These are phyloP conservation scores for Eclectus roratus DNA, from an alignment of 2,113 vertebrate genomes.

Conservation along the genomic window DNA sequence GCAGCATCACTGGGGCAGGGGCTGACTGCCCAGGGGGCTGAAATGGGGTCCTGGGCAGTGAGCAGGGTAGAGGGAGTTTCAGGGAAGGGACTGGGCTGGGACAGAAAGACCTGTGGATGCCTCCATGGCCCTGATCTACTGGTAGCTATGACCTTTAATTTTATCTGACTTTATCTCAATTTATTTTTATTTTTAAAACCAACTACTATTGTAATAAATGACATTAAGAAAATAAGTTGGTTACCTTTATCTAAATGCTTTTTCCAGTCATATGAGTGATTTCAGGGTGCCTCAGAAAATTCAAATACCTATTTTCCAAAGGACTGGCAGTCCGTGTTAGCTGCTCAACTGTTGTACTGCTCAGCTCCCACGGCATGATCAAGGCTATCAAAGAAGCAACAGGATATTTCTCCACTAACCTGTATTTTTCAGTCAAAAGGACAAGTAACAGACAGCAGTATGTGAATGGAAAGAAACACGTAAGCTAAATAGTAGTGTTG, in stretches of 20 bases:
- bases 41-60: neutral
- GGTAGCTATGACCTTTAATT: neutral
- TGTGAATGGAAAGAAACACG: accelerated
- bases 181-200: neutral
- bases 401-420: neutral
- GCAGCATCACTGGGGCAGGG: neutral
- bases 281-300: neutral
- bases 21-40: accelerated
- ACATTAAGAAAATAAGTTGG: neutral
- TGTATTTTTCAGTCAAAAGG: neutral
- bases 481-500: neutral
- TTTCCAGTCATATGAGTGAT: neutral
- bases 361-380: neutral
- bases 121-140: neutral
- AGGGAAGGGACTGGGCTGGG: neutral
- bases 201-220: neutral
- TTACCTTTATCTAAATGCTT: neutral
- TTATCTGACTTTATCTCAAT: neutral
- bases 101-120: neutral
- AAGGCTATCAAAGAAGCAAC: neutral
- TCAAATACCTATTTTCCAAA: neutral
- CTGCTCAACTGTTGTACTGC: neutral
- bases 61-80: no score
- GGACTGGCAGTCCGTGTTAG: neutral
- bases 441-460: neutral